Evolutionary conservation across 2,797 vertebrate genomes (phyloP).

Genomic region (Tangara arthus): DNA sequence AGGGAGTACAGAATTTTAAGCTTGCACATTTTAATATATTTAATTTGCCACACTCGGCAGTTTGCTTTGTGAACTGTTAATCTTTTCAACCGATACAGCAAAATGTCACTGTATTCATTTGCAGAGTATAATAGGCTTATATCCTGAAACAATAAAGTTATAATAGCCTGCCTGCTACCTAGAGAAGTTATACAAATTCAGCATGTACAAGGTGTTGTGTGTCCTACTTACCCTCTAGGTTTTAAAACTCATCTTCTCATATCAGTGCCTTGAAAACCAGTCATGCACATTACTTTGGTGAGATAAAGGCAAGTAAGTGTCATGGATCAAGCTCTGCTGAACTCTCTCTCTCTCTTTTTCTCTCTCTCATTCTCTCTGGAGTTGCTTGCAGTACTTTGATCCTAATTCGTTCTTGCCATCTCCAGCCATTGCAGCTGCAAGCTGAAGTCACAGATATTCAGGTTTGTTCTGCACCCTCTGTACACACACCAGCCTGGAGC

Average conservation of each 20-base stretch:
- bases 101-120: constrained; percentile 78
- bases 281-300: background rate
- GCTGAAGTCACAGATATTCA: background rate
- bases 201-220: constrained; percentile 8
- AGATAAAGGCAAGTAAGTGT: background rate
- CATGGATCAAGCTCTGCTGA: background rate
- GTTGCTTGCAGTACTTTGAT: background rate
- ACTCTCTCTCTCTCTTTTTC: background rate
- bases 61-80: constrained; percentile 76
- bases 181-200: constrained; percentile 52
- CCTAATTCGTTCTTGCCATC: background rate
- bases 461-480: background rate
- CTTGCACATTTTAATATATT: constrained; percentile 72
- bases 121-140: constrained; percentile 72
- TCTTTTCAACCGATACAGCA: constrained; percentile 74
- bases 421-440: background rate
- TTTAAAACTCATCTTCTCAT: constrained; percentile 23
- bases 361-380: background rate
- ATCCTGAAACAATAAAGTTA: constrained; percentile 75
- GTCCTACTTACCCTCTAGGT: constrained; percentile 63
- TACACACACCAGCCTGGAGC: background rate
- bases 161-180: constrained; percentile 68
- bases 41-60: constrained; percentile 71
- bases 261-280: background rate
- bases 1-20: constrained; percentile 62